These are phyloP conservation scores for Platorchestia sp. DNA, from an alignment of 1,140 invertebrate genomes.

Conservation along the genomic window DNA sequence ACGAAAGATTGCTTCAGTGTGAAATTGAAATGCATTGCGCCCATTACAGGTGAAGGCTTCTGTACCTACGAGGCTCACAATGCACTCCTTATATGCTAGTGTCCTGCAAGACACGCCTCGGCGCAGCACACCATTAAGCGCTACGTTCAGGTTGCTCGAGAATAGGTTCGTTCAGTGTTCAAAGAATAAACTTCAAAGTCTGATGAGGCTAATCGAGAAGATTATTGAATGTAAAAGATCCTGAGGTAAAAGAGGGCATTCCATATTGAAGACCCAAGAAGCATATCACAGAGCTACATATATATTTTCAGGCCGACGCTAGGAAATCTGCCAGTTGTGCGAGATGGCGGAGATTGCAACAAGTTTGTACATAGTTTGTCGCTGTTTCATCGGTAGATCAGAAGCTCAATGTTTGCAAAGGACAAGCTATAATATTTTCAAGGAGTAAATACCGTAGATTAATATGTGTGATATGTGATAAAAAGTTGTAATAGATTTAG, in stretches of 20 bases:
- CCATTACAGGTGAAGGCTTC: background rate
- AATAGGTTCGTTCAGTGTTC: background rate
- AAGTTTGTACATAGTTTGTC: background rate
- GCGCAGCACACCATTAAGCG: background rate
- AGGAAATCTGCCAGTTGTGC: background rate
- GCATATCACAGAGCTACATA: background rate
- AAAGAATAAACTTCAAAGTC: background rate
- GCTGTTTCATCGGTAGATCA: conserved; percentile 19
- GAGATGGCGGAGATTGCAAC: background rate
- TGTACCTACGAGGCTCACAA: background rate
- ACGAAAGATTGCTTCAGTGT: background rate
- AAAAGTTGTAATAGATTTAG: background rate
- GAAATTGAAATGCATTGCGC: background rate
- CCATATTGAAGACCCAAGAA: background rate
- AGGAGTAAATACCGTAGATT: background rate
- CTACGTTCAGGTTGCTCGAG: background rate
- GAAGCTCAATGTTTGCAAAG: conserved; percentile 28
- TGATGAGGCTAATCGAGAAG: background rate
- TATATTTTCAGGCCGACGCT: background rate
- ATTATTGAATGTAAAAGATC: background rate
- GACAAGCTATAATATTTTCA: conserved; percentile 39
- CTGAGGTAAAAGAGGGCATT: background rate
- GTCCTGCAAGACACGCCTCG: background rate
- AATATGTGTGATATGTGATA: conserved; percentile 40
- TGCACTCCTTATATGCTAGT: too few relatives aligned